Evolutionary conservation across 2,113 vertebrate species (phyloP), one percentile per base, ranked within the genome.

Genomic region (Balaeniceps rex): DNA sequence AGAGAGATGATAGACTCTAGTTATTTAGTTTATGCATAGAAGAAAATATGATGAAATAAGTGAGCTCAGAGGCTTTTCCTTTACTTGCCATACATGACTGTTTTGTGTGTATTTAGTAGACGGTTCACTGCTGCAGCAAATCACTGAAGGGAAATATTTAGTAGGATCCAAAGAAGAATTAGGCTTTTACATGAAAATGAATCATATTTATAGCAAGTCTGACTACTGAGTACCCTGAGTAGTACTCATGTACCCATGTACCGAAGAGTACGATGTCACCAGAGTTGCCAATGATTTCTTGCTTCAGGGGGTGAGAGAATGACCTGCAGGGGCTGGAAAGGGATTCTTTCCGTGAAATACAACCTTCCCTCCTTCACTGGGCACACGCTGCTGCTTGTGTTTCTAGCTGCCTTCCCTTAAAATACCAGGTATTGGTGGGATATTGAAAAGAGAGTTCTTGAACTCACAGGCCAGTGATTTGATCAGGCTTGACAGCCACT

Each of bases 51-150:
- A 82, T 82, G n/a, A 55, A 91, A 80, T 69, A 77, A 91, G 46
- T 40, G 58, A 94, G 84, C 89, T 89, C 63, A 58, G 80, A 64
- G 88, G 11, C 44, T 96, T 93, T 90, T 96, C 44, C 54, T 88
- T 92, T 81, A 7, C 52, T 87, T 95, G 83, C 69, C 72, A 55
- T 61, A 91, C 31, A 7, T 49, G 47, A 40, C 80, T 83, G n/a
- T 76, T 80, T 71, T 65, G 28, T 88, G 52, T 92, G 55, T 78
- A 28, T 91, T 92, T 96, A 93, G 66, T 26, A 52, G 47, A 34
- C 57, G 49, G 51, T 82, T 61, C 38, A 65, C 22, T 63, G 66
- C 52, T 87, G 51, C 66, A 68, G 44, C 69, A 82, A 91, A 76
- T 78, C 28, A 51, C 19, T 24, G 70, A 77, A 90, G 58, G 17